A percentile compares a stretch with the other conserved stretches of the same genome.
Evolutionary conservation across 2,888 invertebrate genomes (phyloP).

Genomic region (Polia nebulosa): DNA sequence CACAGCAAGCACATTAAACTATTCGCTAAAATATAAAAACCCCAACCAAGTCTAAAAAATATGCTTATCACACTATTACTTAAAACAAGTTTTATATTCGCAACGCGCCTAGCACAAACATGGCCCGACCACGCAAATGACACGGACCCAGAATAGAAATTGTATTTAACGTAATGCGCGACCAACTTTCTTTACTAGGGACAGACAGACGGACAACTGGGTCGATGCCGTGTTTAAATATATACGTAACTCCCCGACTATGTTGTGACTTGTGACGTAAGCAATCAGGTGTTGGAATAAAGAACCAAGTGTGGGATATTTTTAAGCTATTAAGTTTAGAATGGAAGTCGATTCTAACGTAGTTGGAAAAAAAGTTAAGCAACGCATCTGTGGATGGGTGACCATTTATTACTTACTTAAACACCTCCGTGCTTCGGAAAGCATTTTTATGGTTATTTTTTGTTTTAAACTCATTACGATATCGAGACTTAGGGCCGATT

Average conservation of each 20-base stretch:
- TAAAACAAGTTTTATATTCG: slow-evolving; percentile 40
- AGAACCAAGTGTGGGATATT: not conserved
- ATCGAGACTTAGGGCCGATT: too few relatives aligned
- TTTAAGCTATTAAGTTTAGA: too few relatives aligned
- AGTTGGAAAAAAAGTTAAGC: too few relatives aligned
- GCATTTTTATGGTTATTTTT: too few relatives aligned
- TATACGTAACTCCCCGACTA: slow-evolving; percentile 45
- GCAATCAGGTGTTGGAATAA: slow-evolving; percentile 18
- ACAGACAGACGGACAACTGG: slow-evolving; percentile 48
- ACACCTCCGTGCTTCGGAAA: too few relatives aligned
- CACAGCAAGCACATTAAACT: not conserved
- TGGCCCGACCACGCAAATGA: slow-evolving; percentile 28
- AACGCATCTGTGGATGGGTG: too few relatives aligned
- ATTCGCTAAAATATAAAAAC: not conserved
- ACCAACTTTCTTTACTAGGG: slow-evolving; percentile 62
- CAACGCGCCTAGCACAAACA: slow-evolving; percentile 37
- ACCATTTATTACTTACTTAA: too few relatives aligned
- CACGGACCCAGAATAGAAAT: slow-evolving; percentile 57
- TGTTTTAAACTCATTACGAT: too few relatives aligned
- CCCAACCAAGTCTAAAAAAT: slow-evolving; percentile 19
- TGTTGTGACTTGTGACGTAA: slow-evolving; percentile 40
- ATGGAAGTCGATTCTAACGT: too few relatives aligned
- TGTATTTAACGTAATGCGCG: slow-evolving; percentile 57
- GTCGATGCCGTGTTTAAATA: slow-evolving; percentile 51
- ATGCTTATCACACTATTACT: slow-evolving; percentile 23